phyloP scores from a whole-genome alignment of 2,888 invertebrate genomes.

The Lapara coniferarum region DNA sequence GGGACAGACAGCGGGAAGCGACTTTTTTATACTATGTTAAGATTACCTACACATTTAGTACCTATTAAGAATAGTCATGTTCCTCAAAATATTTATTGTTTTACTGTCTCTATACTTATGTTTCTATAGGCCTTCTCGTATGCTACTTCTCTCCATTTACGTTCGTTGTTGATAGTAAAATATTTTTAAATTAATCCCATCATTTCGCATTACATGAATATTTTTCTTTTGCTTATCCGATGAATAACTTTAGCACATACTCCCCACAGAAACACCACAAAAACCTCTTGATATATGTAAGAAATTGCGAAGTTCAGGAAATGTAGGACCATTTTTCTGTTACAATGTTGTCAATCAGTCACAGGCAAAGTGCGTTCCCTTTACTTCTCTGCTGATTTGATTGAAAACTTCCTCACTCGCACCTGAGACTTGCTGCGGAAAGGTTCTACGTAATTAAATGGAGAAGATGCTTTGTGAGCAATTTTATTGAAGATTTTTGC shows the following conservation, averaged over 20 bases:
- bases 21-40: too few relatives aligned
- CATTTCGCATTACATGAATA: background rate
- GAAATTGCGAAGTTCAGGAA: slow-evolving; percentile 57
- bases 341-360: slow-evolving; percentile 81
- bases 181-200: background rate
- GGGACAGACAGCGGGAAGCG: too few relatives aligned
- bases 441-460: slow-evolving; percentile 17
- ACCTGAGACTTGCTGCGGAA: slow-evolving; percentile 61
- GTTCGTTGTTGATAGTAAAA: slow-evolving; percentile 23
- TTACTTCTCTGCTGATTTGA: slow-evolving; percentile 73
- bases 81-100: too few relatives aligned
- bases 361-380: slow-evolving; percentile 62
- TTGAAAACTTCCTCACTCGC: slow-evolving; percentile 75
- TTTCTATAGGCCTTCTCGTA: too few relatives aligned
- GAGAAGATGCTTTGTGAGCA: slow-evolving; percentile 4
- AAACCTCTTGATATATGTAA: slow-evolving; percentile 26
- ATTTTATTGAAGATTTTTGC: slow-evolving; percentile 4
- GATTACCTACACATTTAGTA: too few relatives aligned
- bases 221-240: background rate
- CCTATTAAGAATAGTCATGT: too few relatives aligned
- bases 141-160: too few relatives aligned
- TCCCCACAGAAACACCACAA: background rate
- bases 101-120: too few relatives aligned
- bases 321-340: slow-evolving; percentile 58
- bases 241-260: background rate